Evolutionary conservation across 35 echinoderm and acorn worm species (phyloP).

Genomic region (Ophiothrix spiculata): DNA sequence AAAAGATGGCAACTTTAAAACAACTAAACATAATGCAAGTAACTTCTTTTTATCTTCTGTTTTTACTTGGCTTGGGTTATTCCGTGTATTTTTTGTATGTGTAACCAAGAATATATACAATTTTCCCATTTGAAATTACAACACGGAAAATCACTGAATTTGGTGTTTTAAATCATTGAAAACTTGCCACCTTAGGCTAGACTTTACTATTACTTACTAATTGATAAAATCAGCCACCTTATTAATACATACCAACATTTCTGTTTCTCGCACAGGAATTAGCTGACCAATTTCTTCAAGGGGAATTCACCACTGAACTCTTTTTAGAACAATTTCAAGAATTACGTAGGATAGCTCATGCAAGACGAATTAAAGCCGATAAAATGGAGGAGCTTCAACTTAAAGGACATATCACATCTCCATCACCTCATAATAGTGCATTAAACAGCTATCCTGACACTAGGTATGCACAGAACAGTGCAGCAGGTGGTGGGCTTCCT

Average conservation of each 20-base stretch:
- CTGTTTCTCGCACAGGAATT: conserved; percentile 59
- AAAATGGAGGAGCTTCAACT: conserved; percentile 74
- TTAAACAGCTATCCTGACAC: neutral
- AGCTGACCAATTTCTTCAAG: conserved; percentile 76
- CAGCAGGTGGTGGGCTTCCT: neutral
- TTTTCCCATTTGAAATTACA: too few relatives aligned
- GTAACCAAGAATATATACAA: too few relatives aligned
- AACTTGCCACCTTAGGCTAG: too few relatives aligned
- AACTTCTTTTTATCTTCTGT: too few relatives aligned
- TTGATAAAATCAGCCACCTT: too few relatives aligned
- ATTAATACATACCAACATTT: too few relatives aligned
- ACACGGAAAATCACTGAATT: too few relatives aligned
- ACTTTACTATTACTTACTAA: conserved; percentile 31
- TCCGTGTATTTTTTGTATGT: too few relatives aligned
- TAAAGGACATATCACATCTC: neutral
- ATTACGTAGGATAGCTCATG: conserved; percentile 51
- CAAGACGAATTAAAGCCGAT: conserved; percentile 81
- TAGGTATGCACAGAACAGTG: neutral
- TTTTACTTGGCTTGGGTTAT: too few relatives aligned
- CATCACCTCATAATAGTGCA: neutral
- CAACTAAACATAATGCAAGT: too few relatives aligned
- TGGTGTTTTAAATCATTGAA: too few relatives aligned
- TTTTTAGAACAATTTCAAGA: conserved; percentile 79
- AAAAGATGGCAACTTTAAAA: too few relatives aligned
- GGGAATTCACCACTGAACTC: conserved; percentile 49